Conservation (phyloP, 2,797 vertebrate genomes). For the Micropoecilia bifurca region DNA sequence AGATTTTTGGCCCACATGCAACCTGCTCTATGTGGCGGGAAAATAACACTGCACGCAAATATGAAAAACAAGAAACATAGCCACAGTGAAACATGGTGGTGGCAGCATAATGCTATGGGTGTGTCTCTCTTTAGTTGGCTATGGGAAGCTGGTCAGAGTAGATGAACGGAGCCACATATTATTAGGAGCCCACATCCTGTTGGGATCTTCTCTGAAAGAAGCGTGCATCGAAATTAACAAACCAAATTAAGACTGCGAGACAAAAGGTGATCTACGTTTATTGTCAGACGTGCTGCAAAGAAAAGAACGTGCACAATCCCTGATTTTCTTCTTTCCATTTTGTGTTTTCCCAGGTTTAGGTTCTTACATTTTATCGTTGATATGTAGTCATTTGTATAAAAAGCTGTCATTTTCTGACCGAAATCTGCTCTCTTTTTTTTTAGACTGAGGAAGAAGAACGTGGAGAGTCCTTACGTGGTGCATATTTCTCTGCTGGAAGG, state of each 20-base stretch:
- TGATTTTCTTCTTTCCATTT: background rate
- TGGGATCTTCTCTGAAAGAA: background rate
- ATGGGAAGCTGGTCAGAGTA: background rate
- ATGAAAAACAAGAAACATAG: background rate
- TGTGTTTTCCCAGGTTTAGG: background rate
- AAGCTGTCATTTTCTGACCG: background rate
- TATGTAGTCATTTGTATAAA: background rate
- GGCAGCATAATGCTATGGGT: background rate
- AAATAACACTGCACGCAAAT: background rate
- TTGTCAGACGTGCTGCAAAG: background rate
- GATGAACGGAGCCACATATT: background rate
- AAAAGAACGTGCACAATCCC: background rate
- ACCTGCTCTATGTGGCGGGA: background rate
- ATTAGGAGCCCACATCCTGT: background rate
- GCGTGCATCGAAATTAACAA: background rate
- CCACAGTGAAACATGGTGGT: background rate
- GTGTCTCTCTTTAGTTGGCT: background rate
- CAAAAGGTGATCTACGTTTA: background rate
- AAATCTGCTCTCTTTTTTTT: constrained; percentile 1
- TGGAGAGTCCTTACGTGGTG: constrained; percentile 73
- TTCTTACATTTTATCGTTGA: constrained; percentile 3
- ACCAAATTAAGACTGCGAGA: background rate
- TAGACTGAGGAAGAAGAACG: constrained; percentile 75
- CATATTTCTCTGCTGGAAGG: constrained; percentile 76
- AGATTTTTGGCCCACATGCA: background rate